Conservation (phyloP, 2,113 vertebrate species). For the Nestor notabilis region DNA sequence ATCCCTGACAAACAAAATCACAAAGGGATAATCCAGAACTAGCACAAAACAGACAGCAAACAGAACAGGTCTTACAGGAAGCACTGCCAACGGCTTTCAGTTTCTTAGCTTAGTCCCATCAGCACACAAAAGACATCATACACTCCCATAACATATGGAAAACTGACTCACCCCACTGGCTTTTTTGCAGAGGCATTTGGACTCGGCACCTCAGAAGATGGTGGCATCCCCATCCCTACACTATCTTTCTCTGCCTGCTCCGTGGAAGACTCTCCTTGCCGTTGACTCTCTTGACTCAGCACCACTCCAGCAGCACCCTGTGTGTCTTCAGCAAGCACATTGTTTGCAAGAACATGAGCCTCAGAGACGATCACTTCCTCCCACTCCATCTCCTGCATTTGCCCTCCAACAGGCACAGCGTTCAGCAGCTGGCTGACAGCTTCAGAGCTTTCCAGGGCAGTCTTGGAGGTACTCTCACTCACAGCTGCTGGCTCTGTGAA, state of each 20-base stretch:
- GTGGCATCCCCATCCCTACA: constrained; percentile 10
- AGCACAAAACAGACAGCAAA: background rate
- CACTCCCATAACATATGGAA: background rate
- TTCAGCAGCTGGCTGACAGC: constrained; percentile 79
- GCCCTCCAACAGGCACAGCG: constrained; percentile 54
- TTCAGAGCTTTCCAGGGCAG: constrained; percentile 70
- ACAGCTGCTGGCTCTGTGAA: constrained; percentile 9
- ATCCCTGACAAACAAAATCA: background rate
- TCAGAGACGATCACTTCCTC: constrained; percentile 79
- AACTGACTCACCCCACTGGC: constrained; percentile 65
- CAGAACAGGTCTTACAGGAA: background rate
- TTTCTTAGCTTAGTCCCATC: background rate
- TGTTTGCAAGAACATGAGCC: constrained; percentile 62
- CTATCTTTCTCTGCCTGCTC: constrained; percentile 64
- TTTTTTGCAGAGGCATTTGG: constrained; percentile 64
- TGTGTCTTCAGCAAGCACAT: constrained; percentile 33
- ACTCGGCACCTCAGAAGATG: background rate
- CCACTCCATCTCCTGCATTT: constrained; percentile 72
- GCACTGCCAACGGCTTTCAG: background rate
- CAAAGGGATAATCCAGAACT: background rate
- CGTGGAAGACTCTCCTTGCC: background rate
- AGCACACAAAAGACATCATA: background rate
- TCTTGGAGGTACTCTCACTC: constrained; percentile 50
- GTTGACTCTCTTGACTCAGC: constrained; percentile 20
- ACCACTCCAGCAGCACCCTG: background rate